Evolutionary conservation across 2,888 invertebrate genomes (phyloP), one percentile per base, ranked within the genome.

Genomic region (Smittia aterrima): DNA sequence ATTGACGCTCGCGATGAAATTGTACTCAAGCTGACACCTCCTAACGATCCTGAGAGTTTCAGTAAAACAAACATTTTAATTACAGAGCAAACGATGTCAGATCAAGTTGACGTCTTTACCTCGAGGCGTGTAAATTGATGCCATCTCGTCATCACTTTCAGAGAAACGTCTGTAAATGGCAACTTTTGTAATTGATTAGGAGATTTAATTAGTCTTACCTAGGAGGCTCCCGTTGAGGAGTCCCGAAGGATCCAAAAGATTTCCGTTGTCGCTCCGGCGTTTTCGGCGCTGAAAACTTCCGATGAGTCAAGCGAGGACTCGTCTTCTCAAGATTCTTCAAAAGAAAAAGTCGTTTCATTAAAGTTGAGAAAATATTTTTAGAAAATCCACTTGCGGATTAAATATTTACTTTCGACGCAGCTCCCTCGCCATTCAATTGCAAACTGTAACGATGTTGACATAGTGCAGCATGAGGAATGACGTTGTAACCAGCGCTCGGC

Each of bases 1-100:
- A 89, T 87, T 77, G 88, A 32, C 66, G 88, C 85, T 62, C 89
- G 80, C 1, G 87, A 85, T 6, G 87, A 86, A 70, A 82, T 81
- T 38, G 82, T 81, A 3, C 79, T 78, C 18, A 77, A 75, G 16
- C 77, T 77, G 66, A 77, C 75, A 22, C 78, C 78, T 66, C 77
- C 78, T 22, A 78, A 64, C 20, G 78, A 78, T 38, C 70, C 70
- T 70, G 47, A 20, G 22, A 6, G 62, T 7, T 4, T 4, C 1
- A 62, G 38, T 67, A 22, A 67, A 41, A 41, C 13, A 7, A 41
- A 67, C 13, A 41, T 13, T 47, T 16, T 16, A 18, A 18, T 47
- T 47, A 16, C n/a, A 18, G 53, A 6, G n/a, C n/a, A 32, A 32
- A 16, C 53, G 53, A 16, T 47, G 4, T 18, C 3, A n/a, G 53